Conservation (phyloP, 2,797 vertebrate species). For the Sebastes kiyomatsui region DNA sequence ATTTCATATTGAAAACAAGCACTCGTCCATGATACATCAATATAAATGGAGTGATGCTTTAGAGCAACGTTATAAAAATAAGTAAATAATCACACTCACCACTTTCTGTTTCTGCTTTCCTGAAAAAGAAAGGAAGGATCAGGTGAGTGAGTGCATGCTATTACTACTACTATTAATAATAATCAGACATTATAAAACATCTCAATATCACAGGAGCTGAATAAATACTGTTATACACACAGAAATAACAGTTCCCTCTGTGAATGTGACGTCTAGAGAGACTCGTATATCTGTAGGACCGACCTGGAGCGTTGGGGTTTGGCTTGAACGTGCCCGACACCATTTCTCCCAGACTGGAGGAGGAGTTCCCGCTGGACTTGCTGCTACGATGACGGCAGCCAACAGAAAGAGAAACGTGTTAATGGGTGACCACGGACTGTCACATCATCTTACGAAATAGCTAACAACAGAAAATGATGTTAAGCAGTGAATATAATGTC, state of each 20-base stretch:
- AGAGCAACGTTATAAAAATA: neutral
- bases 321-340: slow-evolving; percentile 95
- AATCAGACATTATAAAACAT: neutral
- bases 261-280: neutral
- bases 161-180: neutral
- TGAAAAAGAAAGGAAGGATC: slow-evolving; percentile 76
- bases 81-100: slow-evolving; percentile 82
- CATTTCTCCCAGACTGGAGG: slow-evolving; percentile 98
- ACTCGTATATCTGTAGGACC: slow-evolving; percentile 35
- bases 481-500: neutral
- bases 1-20: neutral
- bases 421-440: neutral
- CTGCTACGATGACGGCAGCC: slow-evolving; percentile 68
- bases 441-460: too few species aligned
- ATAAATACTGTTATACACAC: neutral
- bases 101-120: slow-evolving; percentile 99
- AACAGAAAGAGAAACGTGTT: neutral
- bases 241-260: neutral
- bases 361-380: slow-evolving; percentile 97
- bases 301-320: slow-evolving; percentile 92
- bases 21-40: too few species aligned
- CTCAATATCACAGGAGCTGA: neutral
- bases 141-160: neutral
- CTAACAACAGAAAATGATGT: neutral
- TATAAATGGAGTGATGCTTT: too few species aligned